Percentiles rank a stretch among this genome's conserved stretches.
Conservation (phyloP, 2,888 invertebrate species). For the Troides aeacus region DNA sequence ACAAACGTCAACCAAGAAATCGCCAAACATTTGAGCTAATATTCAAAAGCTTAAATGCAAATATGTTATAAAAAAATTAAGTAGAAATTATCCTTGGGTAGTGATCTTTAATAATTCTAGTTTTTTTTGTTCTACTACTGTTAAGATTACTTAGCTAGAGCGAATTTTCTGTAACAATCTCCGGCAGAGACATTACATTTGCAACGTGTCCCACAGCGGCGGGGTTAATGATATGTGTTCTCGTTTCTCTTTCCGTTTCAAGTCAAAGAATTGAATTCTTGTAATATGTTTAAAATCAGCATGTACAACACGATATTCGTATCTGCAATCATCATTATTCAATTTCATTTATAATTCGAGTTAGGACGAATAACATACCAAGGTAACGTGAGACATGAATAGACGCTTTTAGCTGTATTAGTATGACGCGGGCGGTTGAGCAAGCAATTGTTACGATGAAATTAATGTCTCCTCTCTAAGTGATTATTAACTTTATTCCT, state of each 20-base stretch:
- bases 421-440: slow-evolving; percentile 52
- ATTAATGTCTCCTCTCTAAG: slow-evolving; percentile 62
- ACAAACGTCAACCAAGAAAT: too few species aligned
- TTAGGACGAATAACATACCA: slow-evolving; percentile 28
- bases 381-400: slow-evolving; percentile 55
- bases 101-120: too few species aligned
- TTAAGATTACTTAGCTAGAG: too few species aligned
- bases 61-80: too few species aligned
- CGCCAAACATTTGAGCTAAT: too few species aligned
- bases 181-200: background rate
- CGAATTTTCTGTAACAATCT: too few species aligned
- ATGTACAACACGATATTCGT: background rate
- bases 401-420: slow-evolving; percentile 68
- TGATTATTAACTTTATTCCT: slow-evolving; percentile 59
- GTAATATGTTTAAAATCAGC: background rate
- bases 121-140: too few species aligned
- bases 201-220: background rate
- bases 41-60: too few species aligned
- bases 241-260: background rate
- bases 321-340: slow-evolving; percentile 27
- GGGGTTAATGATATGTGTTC: background rate
- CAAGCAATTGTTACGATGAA: slow-evolving; percentile 61
- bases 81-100: too few species aligned
- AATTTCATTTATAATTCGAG: slow-evolving; percentile 28
- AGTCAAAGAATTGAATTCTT: background rate